Base-by-base conservation (phyloP, 2,888 invertebrate genomes). In the Amorpha juglandis region DNA sequence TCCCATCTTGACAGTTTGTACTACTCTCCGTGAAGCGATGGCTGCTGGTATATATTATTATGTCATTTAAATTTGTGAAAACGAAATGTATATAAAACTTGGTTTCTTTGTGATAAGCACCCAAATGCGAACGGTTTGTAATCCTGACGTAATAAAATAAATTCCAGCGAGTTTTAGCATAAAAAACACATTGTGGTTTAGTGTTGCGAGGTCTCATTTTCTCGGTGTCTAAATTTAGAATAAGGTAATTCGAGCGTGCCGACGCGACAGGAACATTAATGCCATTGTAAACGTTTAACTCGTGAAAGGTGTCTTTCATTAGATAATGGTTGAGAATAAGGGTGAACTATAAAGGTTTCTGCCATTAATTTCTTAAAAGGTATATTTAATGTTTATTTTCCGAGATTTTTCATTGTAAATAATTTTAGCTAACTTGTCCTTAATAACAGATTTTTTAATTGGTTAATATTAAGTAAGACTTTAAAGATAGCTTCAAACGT, bases 201-300 rank as follows among this genome's bases (percentile, higher is more conserved):
- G 68, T 69, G 63, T 72, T 67, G 33, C 62, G 66, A 69, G 65
- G 68, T 68, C 63, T 74, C 70, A 74, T 73, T 74, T 70, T 69
- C 67, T 48, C 67, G 70, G 65, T 65, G 69, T 74, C 68, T 74
- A 50, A 50, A 19, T 82, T 80, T 79, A 75, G 73, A 75, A 66
- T 69, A 69, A 73, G 73, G 69, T 75, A 68, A 71, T 68, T 62
- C 62, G 66, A 71, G 72, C 78, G 78, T 79, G 78, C 74, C 75
- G 81, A 84, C 73, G 65, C 75, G 81, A 83, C 73, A 65, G 71
- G 67, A 70, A 72, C 71, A 75, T 74, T 79, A 80, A 80, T 78
- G 77, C 74, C 77, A 80, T 77, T 74, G 78, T 78, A 78, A 82
- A 79, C 76, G 78, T 71, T 83, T 77, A 73, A 71, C 63, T 74